phyloP scores from a whole-genome alignment of 2,888 invertebrate genomes.

The Zele albiditarsus region DNA sequence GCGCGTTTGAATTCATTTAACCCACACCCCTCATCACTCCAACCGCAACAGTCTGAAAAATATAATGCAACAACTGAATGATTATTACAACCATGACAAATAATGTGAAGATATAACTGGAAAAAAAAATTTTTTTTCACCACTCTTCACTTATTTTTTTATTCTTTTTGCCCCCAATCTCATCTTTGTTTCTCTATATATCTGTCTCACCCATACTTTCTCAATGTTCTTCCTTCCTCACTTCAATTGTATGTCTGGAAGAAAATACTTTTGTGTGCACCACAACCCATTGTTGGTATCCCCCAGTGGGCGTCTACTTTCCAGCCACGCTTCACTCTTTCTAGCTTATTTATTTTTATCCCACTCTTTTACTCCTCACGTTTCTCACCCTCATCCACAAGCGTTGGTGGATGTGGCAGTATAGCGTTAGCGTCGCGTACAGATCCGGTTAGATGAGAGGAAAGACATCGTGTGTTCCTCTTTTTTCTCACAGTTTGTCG shows the following conservation, averaged over 20 bases:
- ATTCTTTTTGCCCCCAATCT: slow-evolving; percentile 24
- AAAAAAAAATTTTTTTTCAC: background rate
- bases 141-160: slow-evolving; percentile 45
- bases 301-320: slow-evolving; percentile 45
- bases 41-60: slow-evolving; percentile 60
- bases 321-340: slow-evolving; percentile 41
- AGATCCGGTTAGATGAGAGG: slow-evolving; percentile 24
- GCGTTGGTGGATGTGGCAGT: slow-evolving; percentile 44
- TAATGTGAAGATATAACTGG: background rate
- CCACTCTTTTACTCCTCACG: slow-evolving; percentile 18
- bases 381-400: background rate
- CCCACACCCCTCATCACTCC: slow-evolving; percentile 71
- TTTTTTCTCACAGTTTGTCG: slow-evolving; percentile 35
- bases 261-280: slow-evolving; percentile 51
- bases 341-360: slow-evolving; percentile 57
- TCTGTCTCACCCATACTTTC: background rate
- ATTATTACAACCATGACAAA: slow-evolving; percentile 38
- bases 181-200: background rate
- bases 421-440: slow-evolving; percentile 41
- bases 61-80: slow-evolving; percentile 42
- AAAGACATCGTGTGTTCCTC: slow-evolving; percentile 31
- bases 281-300: slow-evolving; percentile 48
- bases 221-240: background rate
- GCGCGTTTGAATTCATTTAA: slow-evolving; percentile 63
- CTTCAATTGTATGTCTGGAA: slow-evolving; percentile 19